These are phyloP conservation scores for Callithrix jacchus DNA, from an alignment of 2,113 vertebrate genomes.

Conservation along the genomic window DNA sequence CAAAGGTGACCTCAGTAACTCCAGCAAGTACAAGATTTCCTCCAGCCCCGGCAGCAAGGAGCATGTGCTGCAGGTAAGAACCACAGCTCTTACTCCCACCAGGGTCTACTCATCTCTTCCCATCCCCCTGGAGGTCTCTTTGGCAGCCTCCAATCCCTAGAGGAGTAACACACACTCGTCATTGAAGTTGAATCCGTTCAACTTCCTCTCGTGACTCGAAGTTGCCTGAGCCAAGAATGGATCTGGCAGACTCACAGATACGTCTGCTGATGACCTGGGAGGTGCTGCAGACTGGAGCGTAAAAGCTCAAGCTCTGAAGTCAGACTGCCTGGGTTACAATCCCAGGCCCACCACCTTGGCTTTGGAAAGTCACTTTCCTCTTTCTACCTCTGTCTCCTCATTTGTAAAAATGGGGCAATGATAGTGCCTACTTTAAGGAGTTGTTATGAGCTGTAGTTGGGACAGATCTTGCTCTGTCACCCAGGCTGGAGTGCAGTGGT, in stretches of 20 bases:
- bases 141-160: neutral
- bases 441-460: neutral
- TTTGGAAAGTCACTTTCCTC: neutral
- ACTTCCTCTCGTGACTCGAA: neutral
- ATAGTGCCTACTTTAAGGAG: neutral
- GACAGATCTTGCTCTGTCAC: too few relatives aligned
- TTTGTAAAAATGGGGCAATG: neutral
- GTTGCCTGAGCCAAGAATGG: neutral
- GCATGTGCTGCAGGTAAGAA: constrained; percentile 86
- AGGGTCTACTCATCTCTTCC: neutral
- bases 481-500: too few relatives aligned
- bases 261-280: too few relatives aligned
- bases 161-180: neutral
- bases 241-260: neutral
- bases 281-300: too few relatives aligned
- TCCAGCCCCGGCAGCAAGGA: constrained; percentile 82
- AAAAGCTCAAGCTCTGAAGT: neutral
- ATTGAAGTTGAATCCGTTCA: neutral
- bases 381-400: neutral
- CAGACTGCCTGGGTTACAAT: neutral
- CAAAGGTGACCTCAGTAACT: constrained; percentile 79
- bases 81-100: accelerated
- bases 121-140: neutral
- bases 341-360: too few relatives aligned
- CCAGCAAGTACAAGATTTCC: constrained; percentile 84